Conservation (phyloP, 1,140 invertebrate species). For the Bradynema listronoti region DNA sequence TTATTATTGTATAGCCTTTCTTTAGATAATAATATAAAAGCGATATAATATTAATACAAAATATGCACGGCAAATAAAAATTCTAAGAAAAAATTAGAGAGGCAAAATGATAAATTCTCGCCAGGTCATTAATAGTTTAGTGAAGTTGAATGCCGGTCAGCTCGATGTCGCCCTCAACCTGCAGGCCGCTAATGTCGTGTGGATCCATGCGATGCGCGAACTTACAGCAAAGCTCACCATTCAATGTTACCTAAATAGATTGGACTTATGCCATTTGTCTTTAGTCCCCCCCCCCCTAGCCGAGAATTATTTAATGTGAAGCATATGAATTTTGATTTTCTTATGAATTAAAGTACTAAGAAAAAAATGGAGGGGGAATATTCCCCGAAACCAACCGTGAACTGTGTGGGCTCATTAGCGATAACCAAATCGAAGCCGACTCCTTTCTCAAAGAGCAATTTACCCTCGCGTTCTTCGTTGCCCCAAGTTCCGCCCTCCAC, state of each 20-base stretch:
- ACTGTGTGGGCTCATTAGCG: slow-evolving; percentile 47
- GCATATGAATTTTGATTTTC: neutral
- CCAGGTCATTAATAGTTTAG: too few species aligned
- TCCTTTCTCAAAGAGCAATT: slow-evolving; percentile 44
- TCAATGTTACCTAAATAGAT: slow-evolving; percentile 51
- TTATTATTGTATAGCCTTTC: too few species aligned
- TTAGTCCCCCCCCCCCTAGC: slow-evolving; percentile 33
- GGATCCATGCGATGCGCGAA: slow-evolving; percentile 55
- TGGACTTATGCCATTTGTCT: too few species aligned
- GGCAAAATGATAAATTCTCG: too few species aligned
- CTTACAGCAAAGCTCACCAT: slow-evolving; percentile 49
- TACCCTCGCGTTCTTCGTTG: slow-evolving; percentile 55
- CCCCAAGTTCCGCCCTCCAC: slow-evolving; percentile 52
- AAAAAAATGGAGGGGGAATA: too few species aligned
- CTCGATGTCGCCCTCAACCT: slow-evolving; percentile 54
- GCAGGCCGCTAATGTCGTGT: slow-evolving; percentile 52
- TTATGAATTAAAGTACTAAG: neutral
- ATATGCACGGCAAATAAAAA: too few species aligned
- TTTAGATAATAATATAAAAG: too few species aligned
- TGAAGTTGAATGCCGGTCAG: slow-evolving; percentile 24
- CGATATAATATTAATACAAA: too few species aligned
- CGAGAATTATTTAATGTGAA: neutral
- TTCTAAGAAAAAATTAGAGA: too few species aligned
- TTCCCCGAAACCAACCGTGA: slow-evolving; percentile 39
- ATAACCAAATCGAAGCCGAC: slow-evolving; percentile 53